A percentile compares a stretch with the other conserved stretches of the same genome.
These are phyloP conservation scores for Tenualosa ilisha DNA, from an alignment of 2,797 vertebrate genomes.

Conservation along the genomic window DNA sequence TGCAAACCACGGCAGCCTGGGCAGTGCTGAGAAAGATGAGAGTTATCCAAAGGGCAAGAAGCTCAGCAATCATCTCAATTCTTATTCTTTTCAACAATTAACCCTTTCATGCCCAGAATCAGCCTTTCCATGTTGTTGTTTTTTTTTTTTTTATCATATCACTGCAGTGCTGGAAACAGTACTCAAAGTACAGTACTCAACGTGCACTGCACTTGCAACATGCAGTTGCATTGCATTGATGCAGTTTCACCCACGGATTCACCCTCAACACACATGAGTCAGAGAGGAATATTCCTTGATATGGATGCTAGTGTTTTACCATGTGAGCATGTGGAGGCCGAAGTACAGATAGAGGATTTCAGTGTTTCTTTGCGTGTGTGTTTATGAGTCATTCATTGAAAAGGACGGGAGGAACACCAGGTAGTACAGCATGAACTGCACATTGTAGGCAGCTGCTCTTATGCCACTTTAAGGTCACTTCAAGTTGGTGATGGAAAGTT, in stretches of 20 bases:
- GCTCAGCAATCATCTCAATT: background rate
- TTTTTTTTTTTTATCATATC: background rate
- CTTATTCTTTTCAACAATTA: background rate
- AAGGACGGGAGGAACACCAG: background rate
- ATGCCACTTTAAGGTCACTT: background rate
- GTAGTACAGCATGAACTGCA: background rate
- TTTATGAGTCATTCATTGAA: background rate
- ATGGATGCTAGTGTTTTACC: background rate
- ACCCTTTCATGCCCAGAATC: background rate
- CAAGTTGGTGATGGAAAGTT: conserved; percentile 18
- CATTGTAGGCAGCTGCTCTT: background rate
- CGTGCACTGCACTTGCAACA: background rate
- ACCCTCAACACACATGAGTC: background rate
- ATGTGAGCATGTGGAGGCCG: background rate
- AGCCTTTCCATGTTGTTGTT: background rate
- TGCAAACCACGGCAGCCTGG: background rate
- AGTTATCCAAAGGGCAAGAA: background rate
- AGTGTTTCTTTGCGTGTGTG: background rate
- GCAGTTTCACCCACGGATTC: background rate
- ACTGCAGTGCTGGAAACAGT: background rate
- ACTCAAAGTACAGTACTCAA: background rate
- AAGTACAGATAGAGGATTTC: background rate
- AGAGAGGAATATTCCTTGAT: background rate
- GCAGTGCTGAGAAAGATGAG: background rate
- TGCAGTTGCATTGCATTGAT: background rate